A percentile compares a stretch with the other conserved stretches of the same genome.
phyloP scores from a whole-genome alignment of 2,113 vertebrate species.

The Petroica traversi region DNA sequence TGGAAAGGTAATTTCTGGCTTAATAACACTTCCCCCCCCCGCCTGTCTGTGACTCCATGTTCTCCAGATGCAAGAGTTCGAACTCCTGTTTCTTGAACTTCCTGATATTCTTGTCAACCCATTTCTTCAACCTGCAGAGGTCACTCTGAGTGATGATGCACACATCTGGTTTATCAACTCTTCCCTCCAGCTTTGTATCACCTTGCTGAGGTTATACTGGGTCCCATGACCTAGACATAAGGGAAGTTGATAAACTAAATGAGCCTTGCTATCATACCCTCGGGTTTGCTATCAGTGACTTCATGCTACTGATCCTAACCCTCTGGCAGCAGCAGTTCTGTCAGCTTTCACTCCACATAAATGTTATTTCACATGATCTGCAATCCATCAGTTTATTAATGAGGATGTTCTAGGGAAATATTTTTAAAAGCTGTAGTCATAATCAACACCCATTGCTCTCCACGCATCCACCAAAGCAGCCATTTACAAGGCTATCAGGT shows the following conservation, averaged over 20 bases:
- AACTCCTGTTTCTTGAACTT: neutral
- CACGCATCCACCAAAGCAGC: neutral
- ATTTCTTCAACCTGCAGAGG: neutral
- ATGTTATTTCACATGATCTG: neutral
- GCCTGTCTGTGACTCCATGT: neutral
- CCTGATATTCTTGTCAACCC: neutral
- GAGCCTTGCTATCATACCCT: neutral
- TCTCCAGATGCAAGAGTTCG: neutral
- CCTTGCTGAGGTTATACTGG: neutral
- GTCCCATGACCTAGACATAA: neutral
- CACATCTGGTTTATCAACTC: fast-evolving
- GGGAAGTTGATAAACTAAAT: neutral
- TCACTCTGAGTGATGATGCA: neutral
- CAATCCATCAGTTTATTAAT: neutral
- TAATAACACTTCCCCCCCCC: neutral
- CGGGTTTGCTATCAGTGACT: neutral
- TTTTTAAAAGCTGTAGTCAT: neutral
- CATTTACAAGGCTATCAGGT: neutral
- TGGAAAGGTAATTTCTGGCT: neutral
- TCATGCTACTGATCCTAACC: neutral
- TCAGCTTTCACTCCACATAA: neutral
- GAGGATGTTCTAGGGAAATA: neutral
- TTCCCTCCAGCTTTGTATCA: neutral
- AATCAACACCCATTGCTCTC: neutral
- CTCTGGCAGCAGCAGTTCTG: neutral